phyloP scores from a whole-genome alignment of 2,113 vertebrate genomes.

The Gobiocypris rarus region DNA sequence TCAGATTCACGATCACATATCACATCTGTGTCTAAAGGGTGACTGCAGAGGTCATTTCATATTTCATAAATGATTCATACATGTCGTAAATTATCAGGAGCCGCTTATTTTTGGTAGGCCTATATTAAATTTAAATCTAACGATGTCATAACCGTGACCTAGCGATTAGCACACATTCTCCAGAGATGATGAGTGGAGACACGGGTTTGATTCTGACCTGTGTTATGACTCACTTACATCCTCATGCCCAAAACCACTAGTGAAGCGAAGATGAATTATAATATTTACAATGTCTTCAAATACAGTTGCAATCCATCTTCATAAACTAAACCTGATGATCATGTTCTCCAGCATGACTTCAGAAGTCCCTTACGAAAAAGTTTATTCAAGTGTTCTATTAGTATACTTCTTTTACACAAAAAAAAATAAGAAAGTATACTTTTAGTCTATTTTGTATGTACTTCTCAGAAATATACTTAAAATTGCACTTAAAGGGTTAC shows the following conservation, averaged over 20 bases:
- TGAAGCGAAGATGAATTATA: background rate
- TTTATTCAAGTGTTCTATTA: too few species aligned
- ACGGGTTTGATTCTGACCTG: background rate
- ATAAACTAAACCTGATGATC: background rate
- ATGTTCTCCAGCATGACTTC: background rate
- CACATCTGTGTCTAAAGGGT: slow-evolving; percentile 52
- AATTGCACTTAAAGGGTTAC: too few species aligned
- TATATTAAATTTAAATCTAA: slow-evolving; percentile 25
- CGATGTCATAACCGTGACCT: background rate
- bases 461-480: too few species aligned
- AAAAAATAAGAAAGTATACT: too few species aligned
- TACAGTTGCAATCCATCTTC: background rate
- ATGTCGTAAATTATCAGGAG: background rate
- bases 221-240: background rate
- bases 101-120: background rate
- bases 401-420: too few species aligned
- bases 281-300: background rate
- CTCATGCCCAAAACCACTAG: background rate
- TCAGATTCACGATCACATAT: slow-evolving; percentile 46
- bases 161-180: background rate
- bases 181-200: background rate
- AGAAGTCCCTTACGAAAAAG: too few species aligned
- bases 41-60: slow-evolving; percentile 29
- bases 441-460: too few species aligned
- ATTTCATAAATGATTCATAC: background rate